These are phyloP conservation scores for Cheilosia variabilis DNA, from an alignment of 2,888 invertebrate genomes.

Conservation along the genomic window DNA sequence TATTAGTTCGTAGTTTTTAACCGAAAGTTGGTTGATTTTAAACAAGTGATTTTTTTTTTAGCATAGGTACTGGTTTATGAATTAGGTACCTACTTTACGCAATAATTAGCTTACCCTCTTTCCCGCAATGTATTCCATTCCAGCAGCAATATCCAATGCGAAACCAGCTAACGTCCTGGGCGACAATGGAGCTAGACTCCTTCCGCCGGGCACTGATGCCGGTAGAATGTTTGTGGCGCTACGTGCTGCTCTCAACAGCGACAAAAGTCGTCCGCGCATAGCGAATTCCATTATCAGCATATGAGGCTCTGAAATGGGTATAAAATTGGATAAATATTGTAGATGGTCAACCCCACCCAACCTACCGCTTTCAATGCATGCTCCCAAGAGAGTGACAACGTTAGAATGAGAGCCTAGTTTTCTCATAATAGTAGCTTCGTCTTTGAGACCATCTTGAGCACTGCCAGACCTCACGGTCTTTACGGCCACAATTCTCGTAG, in stretches of 20 bases:
- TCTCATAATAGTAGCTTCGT: conserved; percentile 93
- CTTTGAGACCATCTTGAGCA: conserved; percentile 89
- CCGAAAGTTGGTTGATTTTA: no score
- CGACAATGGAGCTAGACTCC: conserved; percentile 82
- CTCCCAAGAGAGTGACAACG: conserved; percentile 91
- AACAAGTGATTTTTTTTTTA: no score
- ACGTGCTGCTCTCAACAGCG: conserved; percentile 87
- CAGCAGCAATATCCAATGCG: conserved; percentile 92
- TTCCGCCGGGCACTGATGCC: conserved; percentile 83
- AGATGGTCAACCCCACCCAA: no score
- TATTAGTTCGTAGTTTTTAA: no score
- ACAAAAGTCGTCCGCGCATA: conserved; percentile 91
- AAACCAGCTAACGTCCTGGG: conserved; percentile 90
- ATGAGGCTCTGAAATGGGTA: conserved; percentile 88
- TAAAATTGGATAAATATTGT: not conserved
- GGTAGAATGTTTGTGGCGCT: conserved; percentile 84
- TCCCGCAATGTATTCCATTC: conserved; percentile 93
- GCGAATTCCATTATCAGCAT: conserved; percentile 94
- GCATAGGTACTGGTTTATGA: no score
- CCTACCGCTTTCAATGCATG: conserved; percentile 92
- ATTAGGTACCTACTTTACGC: no score
- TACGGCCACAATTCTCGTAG: conserved; percentile 92
- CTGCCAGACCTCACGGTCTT: conserved; percentile 92
- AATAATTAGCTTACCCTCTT: conserved; percentile 87
- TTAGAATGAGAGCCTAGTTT: conserved; percentile 92